Percentiles rank a stretch among this genome's conserved stretches.
phyloP scores from a whole-genome alignment of 2,113 vertebrate species.

The Ageneiosus marmoratus region DNA sequence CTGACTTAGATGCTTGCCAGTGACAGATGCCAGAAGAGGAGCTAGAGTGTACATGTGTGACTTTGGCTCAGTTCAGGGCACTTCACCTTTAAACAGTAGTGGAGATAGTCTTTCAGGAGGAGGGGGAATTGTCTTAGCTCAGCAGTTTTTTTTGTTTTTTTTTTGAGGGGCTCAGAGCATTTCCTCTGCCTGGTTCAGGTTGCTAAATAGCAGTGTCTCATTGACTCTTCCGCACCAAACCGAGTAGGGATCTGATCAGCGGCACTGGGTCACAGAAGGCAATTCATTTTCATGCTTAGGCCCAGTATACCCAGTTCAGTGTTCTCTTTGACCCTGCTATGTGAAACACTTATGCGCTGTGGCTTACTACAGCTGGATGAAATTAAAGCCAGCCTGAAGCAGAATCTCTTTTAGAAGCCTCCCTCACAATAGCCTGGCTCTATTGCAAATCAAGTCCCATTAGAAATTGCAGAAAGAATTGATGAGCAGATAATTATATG shows the following conservation, averaged over 20 bases:
- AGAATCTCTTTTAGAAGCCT: background rate
- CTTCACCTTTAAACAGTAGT: slow-evolving; percentile 73
- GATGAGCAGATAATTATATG: background rate
- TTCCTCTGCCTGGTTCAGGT: slow-evolving; percentile 81
- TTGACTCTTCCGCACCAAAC: slow-evolving; percentile 71
- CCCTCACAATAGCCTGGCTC: background rate
- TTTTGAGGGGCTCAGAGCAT: slow-evolving; percentile 73
- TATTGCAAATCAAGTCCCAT: background rate
- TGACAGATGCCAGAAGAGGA: slow-evolving; percentile 10
- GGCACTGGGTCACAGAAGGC: slow-evolving; percentile 46
- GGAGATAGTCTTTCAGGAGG: slow-evolving; percentile 75
- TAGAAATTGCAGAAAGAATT: background rate
- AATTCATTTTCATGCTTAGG: slow-evolving; percentile 12
- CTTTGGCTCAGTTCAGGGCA: slow-evolving; percentile 73
- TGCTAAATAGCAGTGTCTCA: slow-evolving; percentile 65
- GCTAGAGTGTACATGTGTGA: slow-evolving; percentile 57
- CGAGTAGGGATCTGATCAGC: slow-evolving; percentile 65
- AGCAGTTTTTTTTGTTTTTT: slow-evolving; percentile 80
- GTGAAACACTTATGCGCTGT: slow-evolving; percentile 8
- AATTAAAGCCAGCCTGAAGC: background rate
- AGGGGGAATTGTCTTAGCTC: slow-evolving; percentile 71
- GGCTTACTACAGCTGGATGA: slow-evolving; percentile 11
- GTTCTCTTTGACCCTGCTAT: slow-evolving; percentile 21
- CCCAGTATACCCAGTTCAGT: background rate
- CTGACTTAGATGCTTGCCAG: background rate